Base-by-base conservation (phyloP, 2,888 invertebrate genomes). In the Epirrhoe tristata region DNA sequence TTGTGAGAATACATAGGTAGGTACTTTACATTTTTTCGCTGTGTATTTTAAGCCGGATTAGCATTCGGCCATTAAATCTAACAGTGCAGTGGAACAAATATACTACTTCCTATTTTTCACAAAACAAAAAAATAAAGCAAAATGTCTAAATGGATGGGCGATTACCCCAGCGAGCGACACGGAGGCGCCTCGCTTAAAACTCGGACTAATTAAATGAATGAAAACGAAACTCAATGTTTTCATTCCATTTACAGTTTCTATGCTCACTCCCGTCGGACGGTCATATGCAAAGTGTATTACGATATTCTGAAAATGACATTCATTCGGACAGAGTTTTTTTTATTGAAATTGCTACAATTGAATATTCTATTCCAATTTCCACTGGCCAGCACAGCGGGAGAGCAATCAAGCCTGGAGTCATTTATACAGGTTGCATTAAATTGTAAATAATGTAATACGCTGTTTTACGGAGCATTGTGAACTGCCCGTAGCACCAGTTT, bases 221-320 rank as follows among this genome's bases (percentile, higher is more conserved):
- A 92, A 91, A 92, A 90, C 84, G 89, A 90, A 92, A 89, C 90
- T 89, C 86, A 74, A 89, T 91, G 91, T 91, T 93, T 92, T 91
- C 90, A 86, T 91, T 92, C 87, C 89, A 91, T 91, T 92, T 90
- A 85, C 84, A 85, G 82, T 87, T 83, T 81, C 85, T 84, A 84
- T 84, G 80, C 80, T 80, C 79, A 77, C 76, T 79, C 71, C 76
- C 63, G 71, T 74, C 77, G 83, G 79, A 85, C 73, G 83, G 83
- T 81, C 78, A 79, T 81, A 88, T 88, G 88, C 87, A 85, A 86
- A 85, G 79, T 79, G 79, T 83, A 80, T 81, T 81, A 82, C 79
- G 76, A 81, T 83, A 83, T 82, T 80, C 80, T 69, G 75, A 78
- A 82, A 77, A 79, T 78, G 76, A 77, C 78, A 77, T 73, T 72